These are phyloP conservation scores for Syngnathus acus DNA, from an alignment of 2,797 vertebrate genomes.

Conservation along the genomic window DNA sequence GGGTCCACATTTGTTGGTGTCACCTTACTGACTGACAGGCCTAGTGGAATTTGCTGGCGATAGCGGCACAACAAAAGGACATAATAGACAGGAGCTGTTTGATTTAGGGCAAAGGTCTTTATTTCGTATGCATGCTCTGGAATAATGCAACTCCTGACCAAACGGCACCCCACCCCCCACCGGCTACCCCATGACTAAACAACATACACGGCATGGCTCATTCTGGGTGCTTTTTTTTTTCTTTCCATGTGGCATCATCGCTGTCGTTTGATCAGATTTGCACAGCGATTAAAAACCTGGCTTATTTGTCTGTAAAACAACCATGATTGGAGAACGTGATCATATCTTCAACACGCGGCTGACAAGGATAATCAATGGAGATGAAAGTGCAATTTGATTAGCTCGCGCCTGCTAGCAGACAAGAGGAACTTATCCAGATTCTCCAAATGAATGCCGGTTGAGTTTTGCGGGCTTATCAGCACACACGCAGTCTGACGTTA, in stretches of 20 bases:
- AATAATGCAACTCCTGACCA: slow-evolving; percentile 43
- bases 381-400: slow-evolving; percentile 2
- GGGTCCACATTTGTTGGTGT: slow-evolving; percentile 1
- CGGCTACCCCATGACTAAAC: slow-evolving; percentile 10
- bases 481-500: slow-evolving; percentile 16
- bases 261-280: background rate
- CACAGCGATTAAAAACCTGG: background rate
- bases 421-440: slow-evolving; percentile 2
- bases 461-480: slow-evolving; percentile 22
- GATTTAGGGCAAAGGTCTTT: slow-evolving; percentile 56
- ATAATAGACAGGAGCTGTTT: slow-evolving; percentile 33
- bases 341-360: background rate
- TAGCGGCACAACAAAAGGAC: slow-evolving; percentile 20
- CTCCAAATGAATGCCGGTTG: slow-evolving; percentile 5
- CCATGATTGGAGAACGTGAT: background rate
- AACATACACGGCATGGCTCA: slow-evolving; percentile 18
- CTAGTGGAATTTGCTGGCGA: slow-evolving; percentile 39
- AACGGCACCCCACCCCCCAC: slow-evolving; percentile 30
- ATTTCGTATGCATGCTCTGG: slow-evolving; percentile 16
- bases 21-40: slow-evolving; percentile 9
- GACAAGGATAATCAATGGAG: background rate
- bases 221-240: background rate
- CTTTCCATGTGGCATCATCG: background rate
- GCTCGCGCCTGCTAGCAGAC: background rate
- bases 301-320: background rate